Evolutionary conservation across 2,797 vertebrate species (phyloP).

Genomic region (Catostomus latipinnis): DNA sequence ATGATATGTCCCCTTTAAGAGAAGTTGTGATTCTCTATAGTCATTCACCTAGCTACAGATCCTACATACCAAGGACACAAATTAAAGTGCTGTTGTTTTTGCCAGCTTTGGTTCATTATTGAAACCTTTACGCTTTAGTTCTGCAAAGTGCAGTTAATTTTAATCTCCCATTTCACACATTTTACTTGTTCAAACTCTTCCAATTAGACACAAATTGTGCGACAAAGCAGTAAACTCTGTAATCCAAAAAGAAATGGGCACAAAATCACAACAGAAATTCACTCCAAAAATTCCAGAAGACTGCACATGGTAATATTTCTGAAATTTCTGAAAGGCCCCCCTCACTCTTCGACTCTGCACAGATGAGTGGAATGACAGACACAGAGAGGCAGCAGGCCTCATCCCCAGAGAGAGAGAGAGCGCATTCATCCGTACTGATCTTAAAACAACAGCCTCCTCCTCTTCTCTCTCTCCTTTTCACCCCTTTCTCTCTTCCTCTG

Average conservation of each 20-base stretch:
- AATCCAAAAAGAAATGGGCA: not conserved
- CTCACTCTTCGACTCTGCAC: slow-evolving; percentile 49
- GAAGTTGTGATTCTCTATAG: not conserved
- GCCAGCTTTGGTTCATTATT: slow-evolving; percentile 30
- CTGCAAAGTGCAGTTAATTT: not conserved
- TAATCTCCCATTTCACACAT: not conserved
- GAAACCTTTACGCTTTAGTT: slow-evolving; percentile 30
- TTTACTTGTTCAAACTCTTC: not conserved
- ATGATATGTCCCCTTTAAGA: not conserved
- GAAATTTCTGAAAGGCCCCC: slow-evolving; percentile 34
- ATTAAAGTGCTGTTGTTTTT: slow-evolving; percentile 31
- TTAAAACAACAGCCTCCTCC: slow-evolving; percentile 80
- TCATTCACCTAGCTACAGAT: not conserved
- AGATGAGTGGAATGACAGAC: slow-evolving; percentile 76
- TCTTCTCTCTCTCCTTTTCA: slow-evolving; percentile 52
- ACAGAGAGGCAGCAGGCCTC: slow-evolving; percentile 67
- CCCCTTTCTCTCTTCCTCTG: slow-evolving; percentile 34
- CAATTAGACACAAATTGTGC: slow-evolving; percentile 12
- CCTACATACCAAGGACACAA: not conserved
- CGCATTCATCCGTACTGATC: slow-evolving; percentile 80
- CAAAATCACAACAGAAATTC: not conserved
- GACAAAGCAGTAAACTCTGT: slow-evolving; percentile 8
- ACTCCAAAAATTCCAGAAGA: not conserved
- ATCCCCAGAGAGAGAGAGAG: slow-evolving; percentile 69
- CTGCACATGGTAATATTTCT: slow-evolving; percentile 14